These are phyloP conservation scores for Paedocypris micromegethes DNA, from an alignment of 2,797 vertebrate species.

Conservation along the genomic window DNA sequence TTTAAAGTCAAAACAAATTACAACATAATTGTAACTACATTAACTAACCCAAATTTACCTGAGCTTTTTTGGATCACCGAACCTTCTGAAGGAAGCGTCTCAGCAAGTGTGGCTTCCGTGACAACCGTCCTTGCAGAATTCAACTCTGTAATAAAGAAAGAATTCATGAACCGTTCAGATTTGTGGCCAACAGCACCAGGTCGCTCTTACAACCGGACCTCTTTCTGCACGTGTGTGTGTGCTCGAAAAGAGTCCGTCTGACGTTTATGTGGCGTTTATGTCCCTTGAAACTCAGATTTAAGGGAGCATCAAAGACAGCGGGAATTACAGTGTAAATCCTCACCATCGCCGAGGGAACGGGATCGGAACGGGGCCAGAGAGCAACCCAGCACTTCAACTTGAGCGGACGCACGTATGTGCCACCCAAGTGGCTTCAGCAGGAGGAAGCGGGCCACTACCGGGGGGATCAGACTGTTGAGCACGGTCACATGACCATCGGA, in stretches of 20 bases:
- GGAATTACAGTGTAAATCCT: neutral
- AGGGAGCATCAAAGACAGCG: constrained; percentile 4
- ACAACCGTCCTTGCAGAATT: constrained; percentile 43
- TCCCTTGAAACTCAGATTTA: neutral
- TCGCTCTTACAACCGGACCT: neutral
- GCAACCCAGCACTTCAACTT: constrained; percentile 74
- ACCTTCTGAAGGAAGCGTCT: constrained; percentile 46
- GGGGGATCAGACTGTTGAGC: constrained; percentile 74
- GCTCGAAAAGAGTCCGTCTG: constrained; percentile 4
- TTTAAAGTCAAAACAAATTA: too few species aligned
- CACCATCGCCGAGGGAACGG: constrained; percentile 44
- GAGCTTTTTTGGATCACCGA: constrained; percentile 60
- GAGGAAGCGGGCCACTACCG: constrained; percentile 69
- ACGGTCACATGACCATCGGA: constrained; percentile 62
- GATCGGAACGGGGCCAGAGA: constrained; percentile 41
- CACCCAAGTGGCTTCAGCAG: constrained; percentile 68
- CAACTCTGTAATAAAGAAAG: constrained; percentile 50
- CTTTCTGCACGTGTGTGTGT: neutral
- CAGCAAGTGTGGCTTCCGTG: constrained; percentile 31
- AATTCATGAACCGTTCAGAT: constrained; percentile 3
- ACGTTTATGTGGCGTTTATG: neutral
- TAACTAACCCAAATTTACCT: constrained; percentile 20
- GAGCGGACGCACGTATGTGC: constrained; percentile 59
- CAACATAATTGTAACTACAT: too few species aligned
- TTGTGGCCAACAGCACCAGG: neutral